These are phyloP conservation scores for Haemorhous mexicanus DNA, from an alignment of 2,113 vertebrate genomes.

Conservation along the genomic window DNA sequence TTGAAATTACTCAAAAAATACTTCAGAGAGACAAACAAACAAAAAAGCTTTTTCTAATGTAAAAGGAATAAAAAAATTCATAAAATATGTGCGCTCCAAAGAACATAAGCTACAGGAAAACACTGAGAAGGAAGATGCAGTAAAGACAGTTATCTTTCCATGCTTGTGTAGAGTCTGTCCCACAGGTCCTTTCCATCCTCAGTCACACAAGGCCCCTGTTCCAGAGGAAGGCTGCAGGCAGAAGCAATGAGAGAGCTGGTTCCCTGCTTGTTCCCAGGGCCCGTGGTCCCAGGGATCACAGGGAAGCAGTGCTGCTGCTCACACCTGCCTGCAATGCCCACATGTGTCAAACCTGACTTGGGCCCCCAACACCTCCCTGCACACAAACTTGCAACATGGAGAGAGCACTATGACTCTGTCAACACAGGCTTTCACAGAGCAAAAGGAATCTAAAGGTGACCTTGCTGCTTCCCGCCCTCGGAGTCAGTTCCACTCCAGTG, in stretches of 20 bases:
- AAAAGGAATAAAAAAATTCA: neutral
- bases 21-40: too few relatives aligned
- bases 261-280: neutral
- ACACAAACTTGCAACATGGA: neutral
- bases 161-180: neutral
- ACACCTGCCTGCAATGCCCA: neutral
- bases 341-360: fast-evolving
- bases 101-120: neutral
- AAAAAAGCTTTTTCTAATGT: neutral
- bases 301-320: neutral
- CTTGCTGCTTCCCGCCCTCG: neutral
- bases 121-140: neutral
- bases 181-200: neutral
- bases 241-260: neutral
- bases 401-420: neutral
- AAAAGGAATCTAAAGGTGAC: neutral
- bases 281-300: fast-evolving
- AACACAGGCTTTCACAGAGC: neutral
- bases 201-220: fast-evolving
- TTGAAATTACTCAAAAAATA: neutral
- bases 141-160: neutral
- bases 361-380: neutral
- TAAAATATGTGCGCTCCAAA: neutral
- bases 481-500: neutral
- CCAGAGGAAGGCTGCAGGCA: neutral